A percentile compares a stretch with the other conserved stretches of the same genome.
phyloP scores from a whole-genome alignment of 2,797 vertebrate genomes.

The Paguma larvata region DNA sequence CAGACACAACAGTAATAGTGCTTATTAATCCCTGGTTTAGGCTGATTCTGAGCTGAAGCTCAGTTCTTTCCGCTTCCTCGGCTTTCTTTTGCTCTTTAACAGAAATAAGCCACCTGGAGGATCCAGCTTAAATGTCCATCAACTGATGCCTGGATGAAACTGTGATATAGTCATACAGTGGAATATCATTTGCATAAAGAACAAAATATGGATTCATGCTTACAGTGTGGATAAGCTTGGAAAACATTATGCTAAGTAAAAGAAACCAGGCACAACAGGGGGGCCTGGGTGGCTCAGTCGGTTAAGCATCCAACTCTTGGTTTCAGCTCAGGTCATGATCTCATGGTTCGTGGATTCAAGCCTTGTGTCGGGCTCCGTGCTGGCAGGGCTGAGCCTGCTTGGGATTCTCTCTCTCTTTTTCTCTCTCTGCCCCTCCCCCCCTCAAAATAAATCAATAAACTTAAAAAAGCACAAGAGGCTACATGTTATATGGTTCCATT shows the following conservation, averaged over 20 bases:
- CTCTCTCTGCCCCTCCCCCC: no score
- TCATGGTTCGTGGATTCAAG: no score
- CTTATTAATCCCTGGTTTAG: conserved; percentile 24
- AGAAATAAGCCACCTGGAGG: background rate
- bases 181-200: background rate
- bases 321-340: no score
- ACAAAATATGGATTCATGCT: background rate
- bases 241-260: background rate
- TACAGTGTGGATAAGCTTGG: background rate
- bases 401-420: no score
- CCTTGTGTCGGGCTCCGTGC: no score
- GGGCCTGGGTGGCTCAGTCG: no score
- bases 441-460: no score
- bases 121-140: background rate
- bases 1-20: background rate
- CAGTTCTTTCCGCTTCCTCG: background rate
- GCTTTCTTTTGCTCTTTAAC: background rate
- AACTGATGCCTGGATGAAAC: background rate
- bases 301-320: no score
- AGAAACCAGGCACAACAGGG: background rate
- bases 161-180: background rate
- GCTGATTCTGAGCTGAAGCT: conserved; percentile 14
- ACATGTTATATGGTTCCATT: background rate
- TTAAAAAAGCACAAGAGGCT: background rate
- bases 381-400: no score